Evolutionary conservation across 30 jellyfish, hydroid and myxozoan species (phyloP), one percentile per base, ranked within the genome.

Genomic region (Calvadosia cruxmelitensis): DNA sequence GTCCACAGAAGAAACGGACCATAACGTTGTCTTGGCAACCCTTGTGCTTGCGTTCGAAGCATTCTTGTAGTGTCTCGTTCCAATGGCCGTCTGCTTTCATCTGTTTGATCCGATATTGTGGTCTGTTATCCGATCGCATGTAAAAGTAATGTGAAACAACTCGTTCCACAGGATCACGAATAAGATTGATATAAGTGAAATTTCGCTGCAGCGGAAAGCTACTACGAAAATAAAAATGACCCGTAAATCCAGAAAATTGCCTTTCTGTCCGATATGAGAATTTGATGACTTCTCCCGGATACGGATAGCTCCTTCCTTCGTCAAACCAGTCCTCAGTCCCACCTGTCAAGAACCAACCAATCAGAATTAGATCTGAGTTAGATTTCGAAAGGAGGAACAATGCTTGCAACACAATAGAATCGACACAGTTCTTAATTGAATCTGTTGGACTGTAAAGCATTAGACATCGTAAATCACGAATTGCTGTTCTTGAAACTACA

Each of bases 301-400:
- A 86, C 2, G 96, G 96, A 72, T 52, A 65, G 33, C 91, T 42
- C 73, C 78, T 78, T 7, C 96, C 96, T 2, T 84, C 72, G 67
- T 86, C 75, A 78, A 79, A 86, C 96, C 96, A 86, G 36, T 86
- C 96, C 67, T 86, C 96, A 29, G 96, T 86, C 33, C 85, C 67
- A 29, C 86, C 91, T 80, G 42, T 7, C 29, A 28, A 3, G 65
- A 64, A 5, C 29, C 67, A 49, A 10, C 61, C 13, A 49, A 49
- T 10, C 13, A 13, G 13, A 49, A 49, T 49, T 49, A 49, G 16
- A 49, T 49, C n/a, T 49, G 61, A 10, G n/a, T 49, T 49, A 10
- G 13, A 13, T 10, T 13, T 10, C 13, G 13, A 49, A n/a, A 10
- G 13, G 13, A n/a, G n/a, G n/a, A 13, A 49, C 16, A 49, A 49